Evolutionary conservation across 2,888 invertebrate species (phyloP).

Genomic region (Oxytorus armatus): DNA sequence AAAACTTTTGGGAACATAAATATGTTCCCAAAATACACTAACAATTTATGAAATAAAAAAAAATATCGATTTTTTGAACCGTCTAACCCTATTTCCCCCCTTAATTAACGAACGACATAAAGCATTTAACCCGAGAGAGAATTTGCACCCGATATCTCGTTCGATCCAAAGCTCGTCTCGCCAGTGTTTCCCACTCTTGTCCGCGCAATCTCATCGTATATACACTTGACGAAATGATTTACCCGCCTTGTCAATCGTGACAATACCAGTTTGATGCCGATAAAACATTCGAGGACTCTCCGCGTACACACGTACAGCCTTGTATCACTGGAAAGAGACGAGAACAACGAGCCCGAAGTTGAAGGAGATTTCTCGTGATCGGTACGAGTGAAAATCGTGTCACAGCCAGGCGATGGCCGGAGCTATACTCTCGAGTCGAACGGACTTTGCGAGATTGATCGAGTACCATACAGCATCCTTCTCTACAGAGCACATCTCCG

Average conservation of each 20-base stretch:
- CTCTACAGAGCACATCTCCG: not conserved
- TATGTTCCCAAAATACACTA: too few species aligned
- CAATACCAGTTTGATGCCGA: constrained; percentile 48
- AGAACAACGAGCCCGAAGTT: constrained; percentile 23
- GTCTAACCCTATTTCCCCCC: too few species aligned
- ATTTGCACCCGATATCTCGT: constrained; percentile 59
- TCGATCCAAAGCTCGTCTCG: too few species aligned
- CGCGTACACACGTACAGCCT: not conserved
- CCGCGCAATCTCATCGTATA: constrained; percentile 4
- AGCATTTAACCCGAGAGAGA: constrained; percentile 45
- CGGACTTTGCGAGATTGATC: constrained; percentile 56
- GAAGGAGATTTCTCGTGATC: constrained; percentile 54
- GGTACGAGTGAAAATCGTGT: constrained; percentile 31
- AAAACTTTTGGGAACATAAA: too few species aligned
- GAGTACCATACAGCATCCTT: constrained; percentile 37
- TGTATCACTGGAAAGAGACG: constrained; percentile 35
- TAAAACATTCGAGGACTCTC: constrained; percentile 24
- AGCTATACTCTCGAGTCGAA: constrained; percentile 27
- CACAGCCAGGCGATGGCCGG: constrained; percentile 27
- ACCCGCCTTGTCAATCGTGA: constrained; percentile 59
- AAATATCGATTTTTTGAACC: too few species aligned
- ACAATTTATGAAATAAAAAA: too few species aligned
- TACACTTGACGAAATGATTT: constrained; percentile 56
- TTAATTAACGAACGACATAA: constrained; percentile 36
- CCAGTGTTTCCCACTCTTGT: not conserved